phyloP scores from a whole-genome alignment of 2,113 vertebrate species.

The Vidua macroura region DNA sequence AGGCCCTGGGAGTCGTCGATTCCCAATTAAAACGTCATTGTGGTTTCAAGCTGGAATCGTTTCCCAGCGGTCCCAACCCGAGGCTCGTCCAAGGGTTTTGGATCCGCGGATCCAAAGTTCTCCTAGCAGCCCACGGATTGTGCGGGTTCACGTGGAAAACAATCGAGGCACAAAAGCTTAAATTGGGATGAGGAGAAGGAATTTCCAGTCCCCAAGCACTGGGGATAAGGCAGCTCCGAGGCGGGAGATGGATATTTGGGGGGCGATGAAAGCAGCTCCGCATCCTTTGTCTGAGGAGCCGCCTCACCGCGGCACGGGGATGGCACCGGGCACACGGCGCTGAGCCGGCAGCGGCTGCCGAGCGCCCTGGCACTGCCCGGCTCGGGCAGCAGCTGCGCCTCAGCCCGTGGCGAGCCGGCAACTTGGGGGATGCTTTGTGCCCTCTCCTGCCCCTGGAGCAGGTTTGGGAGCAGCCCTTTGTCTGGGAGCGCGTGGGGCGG shows the following conservation, averaged over 20 bases:
- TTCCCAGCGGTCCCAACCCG: background rate
- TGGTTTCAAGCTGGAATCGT: background rate
- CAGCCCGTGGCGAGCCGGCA: no score
- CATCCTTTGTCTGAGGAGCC: background rate
- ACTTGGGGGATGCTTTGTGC: no score
- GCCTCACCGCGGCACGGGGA: background rate
- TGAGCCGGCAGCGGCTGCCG: background rate
- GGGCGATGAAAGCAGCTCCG: background rate
- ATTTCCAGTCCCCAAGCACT: background rate
- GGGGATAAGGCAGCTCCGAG: background rate
- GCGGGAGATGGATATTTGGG: background rate
- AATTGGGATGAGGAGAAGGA: background rate
- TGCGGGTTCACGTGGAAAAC: background rate
- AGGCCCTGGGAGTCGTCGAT: background rate
- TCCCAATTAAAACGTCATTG: accelerated
- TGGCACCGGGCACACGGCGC: no score
- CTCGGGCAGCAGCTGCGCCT: no score
- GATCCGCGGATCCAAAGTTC: no score
- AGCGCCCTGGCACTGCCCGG: no score
- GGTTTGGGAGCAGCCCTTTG: slow-evolving; percentile 28
- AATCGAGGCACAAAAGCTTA: background rate
- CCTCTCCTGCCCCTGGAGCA: background rate
- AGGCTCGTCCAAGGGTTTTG: background rate
- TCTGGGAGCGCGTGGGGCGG: background rate
- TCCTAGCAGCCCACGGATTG: no score